Evolutionary conservation across 2,113 vertebrate species (phyloP).

Genomic region (Protobothrops flavoviridis): DNA sequence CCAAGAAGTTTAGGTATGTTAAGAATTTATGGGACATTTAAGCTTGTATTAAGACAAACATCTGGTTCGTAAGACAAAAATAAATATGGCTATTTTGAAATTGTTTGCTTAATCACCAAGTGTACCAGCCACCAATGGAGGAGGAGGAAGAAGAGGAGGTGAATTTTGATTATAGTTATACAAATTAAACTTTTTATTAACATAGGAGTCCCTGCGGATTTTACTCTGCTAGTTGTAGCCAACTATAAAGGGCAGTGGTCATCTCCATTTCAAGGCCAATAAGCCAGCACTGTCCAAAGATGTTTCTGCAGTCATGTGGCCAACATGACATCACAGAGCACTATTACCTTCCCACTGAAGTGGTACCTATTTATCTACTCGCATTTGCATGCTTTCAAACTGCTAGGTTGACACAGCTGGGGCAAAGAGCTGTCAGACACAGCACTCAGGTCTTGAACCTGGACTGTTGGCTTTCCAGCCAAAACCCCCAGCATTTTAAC

Average conservation of each 20-base stretch:
- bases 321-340: not conserved
- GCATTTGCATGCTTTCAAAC: not conserved
- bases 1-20: conserved; percentile 4
- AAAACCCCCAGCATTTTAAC: not conserved
- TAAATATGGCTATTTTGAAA: not conserved
- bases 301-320: not conserved
- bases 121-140: rapidly evolving
- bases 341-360: not conserved
- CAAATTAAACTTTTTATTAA: not conserved
- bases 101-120: rapidly evolving
- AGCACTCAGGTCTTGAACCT: not conserved
- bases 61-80: not conserved
- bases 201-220: not conserved
- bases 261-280: not conserved
- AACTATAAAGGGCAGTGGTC: not conserved
- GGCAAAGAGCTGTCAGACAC: not conserved
- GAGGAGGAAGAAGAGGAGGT: rapidly evolving
- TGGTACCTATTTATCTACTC: not conserved
- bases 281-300: not conserved
- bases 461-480: not conserved
- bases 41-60: not conserved
- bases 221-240: not conserved
- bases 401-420: not conserved
- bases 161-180: not conserved
- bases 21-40: not conserved